Evolutionary conservation across 1,140 invertebrate species (phyloP), one percentile per base, ranked within the genome.

Genomic region (Melanaphis sacchari): DNA sequence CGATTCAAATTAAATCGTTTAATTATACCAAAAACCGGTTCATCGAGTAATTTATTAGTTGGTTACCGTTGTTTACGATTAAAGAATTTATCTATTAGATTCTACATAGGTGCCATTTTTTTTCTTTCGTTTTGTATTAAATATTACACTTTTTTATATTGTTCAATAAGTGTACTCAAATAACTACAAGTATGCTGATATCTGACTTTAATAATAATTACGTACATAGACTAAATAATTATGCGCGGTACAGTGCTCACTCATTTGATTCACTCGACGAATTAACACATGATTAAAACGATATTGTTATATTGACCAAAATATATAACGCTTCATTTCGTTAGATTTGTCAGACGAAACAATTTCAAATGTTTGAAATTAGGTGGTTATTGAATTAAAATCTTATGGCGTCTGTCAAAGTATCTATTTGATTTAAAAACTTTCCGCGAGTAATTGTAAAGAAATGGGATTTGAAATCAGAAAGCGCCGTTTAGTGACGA

Each of bases 21-120:
- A 38, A 89, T 52, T 52, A 38, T 88, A 89, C 46, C 6, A 49
- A 6, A 89, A 89, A 89, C 87, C 87, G 87, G 87, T 89, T 89
- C 26, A 22, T 49, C 43, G 31, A 31, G 43, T 36, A 36, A 49
- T 85, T 18, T 41, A 43, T 46, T 41, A 43, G 31, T 49, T 46
- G 7, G 36, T 36, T 87, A 43, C 84, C 22, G 46, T 52, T 49
- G 46, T 52, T 38, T n/a, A 52, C 87, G 87, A 52, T 52, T 38
- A 22, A 36, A 88, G n/a, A 88, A 36, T 88, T 49, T 49, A 89
- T 89, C n/a, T 89, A 9, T 8, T 52, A 43, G 46, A 15, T 49
- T 22, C 6, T 43, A 40, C 26, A 26, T 18, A 49, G 40, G 21
- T 82, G 38, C 81, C 31, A 76, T 76, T 76, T 76, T 66, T 66